phyloP scores from a whole-genome alignment of 2,888 invertebrate genomes.

The Tuta absoluta region DNA sequence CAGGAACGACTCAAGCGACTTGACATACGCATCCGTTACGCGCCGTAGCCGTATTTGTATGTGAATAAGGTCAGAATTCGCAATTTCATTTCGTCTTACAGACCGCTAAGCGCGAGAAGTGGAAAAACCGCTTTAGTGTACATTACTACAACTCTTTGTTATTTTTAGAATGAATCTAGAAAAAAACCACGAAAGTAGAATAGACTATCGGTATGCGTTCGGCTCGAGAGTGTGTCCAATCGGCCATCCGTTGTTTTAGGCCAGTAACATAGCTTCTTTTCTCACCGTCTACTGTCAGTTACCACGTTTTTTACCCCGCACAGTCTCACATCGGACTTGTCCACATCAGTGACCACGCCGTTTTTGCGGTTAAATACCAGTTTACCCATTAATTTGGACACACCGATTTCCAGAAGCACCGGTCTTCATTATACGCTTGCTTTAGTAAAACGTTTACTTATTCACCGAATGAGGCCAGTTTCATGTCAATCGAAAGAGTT shows the following conservation, averaged over 20 bases:
- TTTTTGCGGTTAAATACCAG: background rate
- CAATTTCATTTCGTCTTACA: too few relatives aligned
- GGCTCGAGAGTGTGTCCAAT: constrained; percentile 39
- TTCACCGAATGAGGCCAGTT: background rate
- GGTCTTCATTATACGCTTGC: background rate
- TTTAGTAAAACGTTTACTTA: background rate
- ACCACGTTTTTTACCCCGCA: background rate
- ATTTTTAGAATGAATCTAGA: background rate
- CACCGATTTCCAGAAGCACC: background rate
- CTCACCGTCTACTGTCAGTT: background rate
- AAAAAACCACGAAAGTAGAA: background rate
- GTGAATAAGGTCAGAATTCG: too few relatives aligned
- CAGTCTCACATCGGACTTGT: background rate
- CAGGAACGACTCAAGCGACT: too few relatives aligned
- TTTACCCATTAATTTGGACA: constrained; percentile 2
- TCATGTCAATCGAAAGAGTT: background rate
- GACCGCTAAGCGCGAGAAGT: too few relatives aligned
- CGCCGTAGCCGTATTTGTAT: too few relatives aligned
- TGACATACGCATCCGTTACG: too few relatives aligned
- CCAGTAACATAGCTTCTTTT: constrained; percentile 41
- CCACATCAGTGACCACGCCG: background rate
- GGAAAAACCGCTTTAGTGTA: too few relatives aligned
- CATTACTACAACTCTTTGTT: too few relatives aligned
- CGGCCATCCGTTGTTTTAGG: constrained; percentile 50
- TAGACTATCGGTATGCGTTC: constrained; percentile 10